Evolutionary conservation across 2,113 vertebrate genomes (phyloP).

Genomic region (Oncorhynchus tshawytscha): DNA sequence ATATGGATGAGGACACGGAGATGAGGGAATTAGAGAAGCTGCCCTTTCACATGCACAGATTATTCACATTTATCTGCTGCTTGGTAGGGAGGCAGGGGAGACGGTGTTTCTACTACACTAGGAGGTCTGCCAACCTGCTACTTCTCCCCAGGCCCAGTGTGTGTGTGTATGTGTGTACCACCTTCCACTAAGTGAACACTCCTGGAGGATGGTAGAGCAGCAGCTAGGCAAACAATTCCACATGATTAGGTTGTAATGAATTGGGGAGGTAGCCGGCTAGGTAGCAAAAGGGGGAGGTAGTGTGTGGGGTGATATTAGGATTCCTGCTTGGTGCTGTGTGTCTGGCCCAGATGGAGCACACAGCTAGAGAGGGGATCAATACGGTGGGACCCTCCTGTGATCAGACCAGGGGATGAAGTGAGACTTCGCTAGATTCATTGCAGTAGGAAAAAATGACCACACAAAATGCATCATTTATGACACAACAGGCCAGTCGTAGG

Average conservation of each 20-base stretch:
- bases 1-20: conserved; percentile 70
- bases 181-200: no score
- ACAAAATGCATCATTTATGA: conserved; percentile 63
- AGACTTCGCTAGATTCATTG: background rate
- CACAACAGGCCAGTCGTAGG: conserved; percentile 4
- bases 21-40: conserved; percentile 61
- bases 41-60: conserved; percentile 43
- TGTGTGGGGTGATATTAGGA: conserved; percentile 43
- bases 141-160: no score
- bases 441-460: background rate
- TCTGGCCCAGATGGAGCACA: conserved; percentile 31
- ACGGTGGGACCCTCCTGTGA: conserved; percentile 47
- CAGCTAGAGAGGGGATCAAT: conserved; percentile 48
- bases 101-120: no score
- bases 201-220: no score
- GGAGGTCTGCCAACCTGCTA: no score
- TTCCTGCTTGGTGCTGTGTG: conserved; percentile 29
- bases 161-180: no score
- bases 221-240: no score
- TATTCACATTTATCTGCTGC: no score
- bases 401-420: conserved; percentile 16
- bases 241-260: no score
- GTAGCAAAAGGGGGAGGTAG: background rate
- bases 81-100: no score
- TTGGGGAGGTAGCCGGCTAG: background rate